A percentile compares a stretch with the other conserved stretches of the same genome.
phyloP scores from a whole-genome alignment of 2,113 vertebrate genomes.

The Bubalus kerabau region DNA sequence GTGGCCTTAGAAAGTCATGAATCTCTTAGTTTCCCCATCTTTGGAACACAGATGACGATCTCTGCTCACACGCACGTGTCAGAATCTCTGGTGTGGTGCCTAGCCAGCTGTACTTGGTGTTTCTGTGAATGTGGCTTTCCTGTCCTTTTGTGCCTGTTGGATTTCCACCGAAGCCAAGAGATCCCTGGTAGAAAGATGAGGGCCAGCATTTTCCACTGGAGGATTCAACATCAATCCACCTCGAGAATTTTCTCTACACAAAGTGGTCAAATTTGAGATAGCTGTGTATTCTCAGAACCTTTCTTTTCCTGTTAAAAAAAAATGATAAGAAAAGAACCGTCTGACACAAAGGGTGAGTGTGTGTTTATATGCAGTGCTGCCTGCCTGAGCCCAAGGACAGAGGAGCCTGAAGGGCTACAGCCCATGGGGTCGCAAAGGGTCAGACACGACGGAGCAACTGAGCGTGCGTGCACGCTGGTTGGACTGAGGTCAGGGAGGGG shows the following conservation, averaged over 20 bases:
- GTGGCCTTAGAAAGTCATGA: neutral
- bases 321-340: neutral
- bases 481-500: neutral
- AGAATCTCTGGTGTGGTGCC: neutral
- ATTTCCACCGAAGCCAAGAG: neutral
- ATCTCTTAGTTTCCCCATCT: neutral
- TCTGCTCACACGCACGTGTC: accelerated
- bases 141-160: neutral
- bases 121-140: neutral
- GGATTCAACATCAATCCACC: neutral
- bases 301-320: neutral
- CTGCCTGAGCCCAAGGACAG: neutral
- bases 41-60: accelerated
- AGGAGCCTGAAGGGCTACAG: neutral
- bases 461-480: accelerated
- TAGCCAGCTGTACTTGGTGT: accelerated
- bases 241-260: neutral
- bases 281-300: neutral
- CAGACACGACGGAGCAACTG: accelerated
- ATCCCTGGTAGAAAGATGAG: neutral
- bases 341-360: accelerated
- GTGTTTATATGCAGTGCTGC: neutral
- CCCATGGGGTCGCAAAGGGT: neutral
- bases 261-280: neutral
- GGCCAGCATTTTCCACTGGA: neutral